Evolutionary conservation across 2,888 invertebrate species (phyloP).

Genomic region (Cheilosia variabilis): DNA sequence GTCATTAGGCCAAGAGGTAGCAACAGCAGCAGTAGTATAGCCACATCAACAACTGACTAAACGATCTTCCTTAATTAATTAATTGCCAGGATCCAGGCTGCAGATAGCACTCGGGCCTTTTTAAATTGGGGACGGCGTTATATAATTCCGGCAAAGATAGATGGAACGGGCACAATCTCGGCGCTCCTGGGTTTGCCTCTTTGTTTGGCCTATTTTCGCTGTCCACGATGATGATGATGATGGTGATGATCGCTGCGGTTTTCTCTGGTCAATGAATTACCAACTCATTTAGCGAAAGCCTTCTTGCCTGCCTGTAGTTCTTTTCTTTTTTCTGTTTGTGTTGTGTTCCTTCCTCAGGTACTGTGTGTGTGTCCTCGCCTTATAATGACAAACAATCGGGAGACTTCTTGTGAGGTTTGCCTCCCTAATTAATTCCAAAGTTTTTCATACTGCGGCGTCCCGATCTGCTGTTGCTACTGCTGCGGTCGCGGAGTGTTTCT

Average conservation of each 20-base stretch:
- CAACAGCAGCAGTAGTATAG: conserved; percentile 25
- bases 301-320: conserved; percentile 11
- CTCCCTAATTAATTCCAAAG: conserved; percentile 74
- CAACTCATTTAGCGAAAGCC: conserved; percentile 69
- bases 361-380: conserved; percentile 72
- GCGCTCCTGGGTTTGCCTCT: conserved; percentile 63
- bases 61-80: conserved; percentile 75
- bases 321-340: conserved; percentile 10
- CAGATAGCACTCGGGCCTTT: conserved; percentile 72
- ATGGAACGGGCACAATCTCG: conserved; percentile 42
- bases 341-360: conserved; percentile 48
- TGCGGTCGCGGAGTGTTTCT: conserved; percentile 32
- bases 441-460: conserved; percentile 63
- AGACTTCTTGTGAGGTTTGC: conserved; percentile 74
- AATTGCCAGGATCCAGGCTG: conserved; percentile 72
- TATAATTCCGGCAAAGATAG: conserved; percentile 70
- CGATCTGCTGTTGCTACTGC: conserved; percentile 46
- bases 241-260: conserved; percentile 60
- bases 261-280: conserved; percentile 72
- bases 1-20: conserved; percentile 63
- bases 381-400: conserved; percentile 74
- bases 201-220: conserved; percentile 70
- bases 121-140: conserved; percentile 73
- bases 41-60: conserved; percentile 68
- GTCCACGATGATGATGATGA: conserved; percentile 62